Percentiles rank a stretch among this genome's conserved stretches.
Evolutionary conservation across 1,140 invertebrate genomes (phyloP).

Genomic region (Pseudoatta argentina): DNA sequence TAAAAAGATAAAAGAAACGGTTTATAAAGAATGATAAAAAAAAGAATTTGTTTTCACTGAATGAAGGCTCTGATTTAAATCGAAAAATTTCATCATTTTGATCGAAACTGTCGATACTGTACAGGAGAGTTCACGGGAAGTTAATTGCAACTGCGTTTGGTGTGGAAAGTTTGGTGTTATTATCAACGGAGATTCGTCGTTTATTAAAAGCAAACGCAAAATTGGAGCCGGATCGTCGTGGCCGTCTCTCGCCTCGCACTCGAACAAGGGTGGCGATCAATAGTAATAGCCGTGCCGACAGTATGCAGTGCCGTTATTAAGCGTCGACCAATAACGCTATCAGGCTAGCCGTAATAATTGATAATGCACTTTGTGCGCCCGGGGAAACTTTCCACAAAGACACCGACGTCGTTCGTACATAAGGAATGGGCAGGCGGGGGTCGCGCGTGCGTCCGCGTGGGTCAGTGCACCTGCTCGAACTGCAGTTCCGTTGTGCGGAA

Average conservation of each 20-base stretch:
- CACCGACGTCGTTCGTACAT: constrained; percentile 31
- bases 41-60: not conserved
- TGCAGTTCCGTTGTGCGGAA: constrained; percentile 55
- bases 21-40: not conserved
- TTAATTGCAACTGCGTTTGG: not conserved
- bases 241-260: not conserved
- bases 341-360: constrained; percentile 56
- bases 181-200: not conserved
- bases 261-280: constrained; percentile 37
- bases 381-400: constrained; percentile 46
- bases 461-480: constrained; percentile 61
- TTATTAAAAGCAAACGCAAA: constrained; percentile 10
- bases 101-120: not conserved
- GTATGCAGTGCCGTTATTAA: constrained; percentile 51
- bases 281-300: constrained; percentile 41
- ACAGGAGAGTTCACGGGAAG: not conserved
- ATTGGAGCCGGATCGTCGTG: constrained; percentile 26
- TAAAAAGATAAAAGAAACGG: not conserved
- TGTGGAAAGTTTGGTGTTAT: not conserved
- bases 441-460: not conserved
- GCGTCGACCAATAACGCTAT: constrained; percentile 59
- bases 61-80: not conserved
- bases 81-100: not conserved
- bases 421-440: constrained; percentile 44
- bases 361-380: constrained; percentile 58